A percentile compares a stretch with the other conserved stretches of the same genome.
phyloP scores from a whole-genome alignment of 2,113 vertebrate genomes.

The Callithrix jacchus region DNA sequence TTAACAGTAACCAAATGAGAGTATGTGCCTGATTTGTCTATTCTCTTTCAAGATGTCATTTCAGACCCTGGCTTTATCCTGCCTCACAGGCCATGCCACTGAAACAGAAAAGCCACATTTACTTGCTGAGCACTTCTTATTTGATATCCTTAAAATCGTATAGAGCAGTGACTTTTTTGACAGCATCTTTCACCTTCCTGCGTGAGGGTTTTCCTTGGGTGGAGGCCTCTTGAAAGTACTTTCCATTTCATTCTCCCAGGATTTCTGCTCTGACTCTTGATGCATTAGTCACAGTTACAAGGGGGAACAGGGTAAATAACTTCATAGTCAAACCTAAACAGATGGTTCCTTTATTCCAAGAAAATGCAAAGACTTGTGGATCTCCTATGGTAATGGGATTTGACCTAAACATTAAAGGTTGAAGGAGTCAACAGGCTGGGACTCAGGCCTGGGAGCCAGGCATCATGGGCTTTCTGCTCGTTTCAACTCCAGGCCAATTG shows the following conservation, averaged over 20 bases:
- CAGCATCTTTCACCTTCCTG: not conserved
- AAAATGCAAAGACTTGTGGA: not conserved
- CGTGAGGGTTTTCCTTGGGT: not conserved
- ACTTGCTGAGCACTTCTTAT: not conserved
- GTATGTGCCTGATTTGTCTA: not conserved
- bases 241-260: not conserved
- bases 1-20: not conserved
- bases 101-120: not conserved
- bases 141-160: not conserved
- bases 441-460: not conserved
- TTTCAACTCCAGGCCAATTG: not conserved
- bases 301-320: not conserved
- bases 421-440: not conserved
- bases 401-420: not conserved
- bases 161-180: not conserved
- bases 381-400: not conserved
- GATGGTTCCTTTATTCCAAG: conserved; percentile 7
- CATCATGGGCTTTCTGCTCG: not conserved
- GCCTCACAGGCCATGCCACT: not conserved
- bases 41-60: not conserved
- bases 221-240: not conserved
- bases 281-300: not conserved
- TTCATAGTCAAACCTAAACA: conserved; percentile 17
- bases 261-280: not conserved
- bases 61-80: not conserved